These are phyloP conservation scores for Punctoribates punctum DNA, from an alignment of 2,888 invertebrate genomes.

Conservation along the genomic window DNA sequence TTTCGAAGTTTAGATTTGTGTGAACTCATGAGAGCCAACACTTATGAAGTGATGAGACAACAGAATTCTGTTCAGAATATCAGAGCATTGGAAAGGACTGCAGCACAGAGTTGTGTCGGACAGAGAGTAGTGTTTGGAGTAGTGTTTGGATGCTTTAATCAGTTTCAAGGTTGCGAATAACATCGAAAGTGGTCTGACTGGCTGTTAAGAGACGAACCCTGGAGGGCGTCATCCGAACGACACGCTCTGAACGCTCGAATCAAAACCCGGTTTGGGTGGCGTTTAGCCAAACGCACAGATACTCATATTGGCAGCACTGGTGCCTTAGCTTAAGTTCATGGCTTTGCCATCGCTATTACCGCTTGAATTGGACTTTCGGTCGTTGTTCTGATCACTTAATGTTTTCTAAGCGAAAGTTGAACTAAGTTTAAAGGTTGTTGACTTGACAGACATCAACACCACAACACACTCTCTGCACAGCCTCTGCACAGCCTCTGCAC, in stretches of 20 bases:
- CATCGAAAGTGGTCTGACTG: constrained; percentile 47
- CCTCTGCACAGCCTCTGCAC: not conserved
- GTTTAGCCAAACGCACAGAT: not conserved
- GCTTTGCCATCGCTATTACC: constrained; percentile 23
- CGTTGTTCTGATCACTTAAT: constrained; percentile 21
- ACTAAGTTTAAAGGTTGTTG: constrained; percentile 35
- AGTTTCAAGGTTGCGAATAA: constrained; percentile 48
- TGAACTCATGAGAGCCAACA: not conserved
- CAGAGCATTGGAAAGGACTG: not conserved
- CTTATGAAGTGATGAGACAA: not conserved
- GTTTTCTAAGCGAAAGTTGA: constrained; percentile 33
- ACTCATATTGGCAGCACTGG: not conserved
- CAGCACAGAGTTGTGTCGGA: too few species aligned
- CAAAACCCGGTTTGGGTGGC: constrained; percentile 19
- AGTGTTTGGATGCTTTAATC: constrained; percentile 21
- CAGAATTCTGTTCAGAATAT: not conserved
- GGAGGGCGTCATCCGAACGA: constrained; percentile 35
- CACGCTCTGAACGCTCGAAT: constrained; percentile 31
- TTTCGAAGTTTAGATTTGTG: not conserved
- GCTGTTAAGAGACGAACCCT: constrained; percentile 42
- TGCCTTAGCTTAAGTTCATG: constrained; percentile 1
- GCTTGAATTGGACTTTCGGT: constrained; percentile 31
- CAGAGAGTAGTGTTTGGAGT: not conserved
- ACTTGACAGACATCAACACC: constrained; percentile 26
- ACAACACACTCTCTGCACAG: not conserved